phyloP scores from a whole-genome alignment of 2,888 invertebrate species.

The Mesoligia furuncula region DNA sequence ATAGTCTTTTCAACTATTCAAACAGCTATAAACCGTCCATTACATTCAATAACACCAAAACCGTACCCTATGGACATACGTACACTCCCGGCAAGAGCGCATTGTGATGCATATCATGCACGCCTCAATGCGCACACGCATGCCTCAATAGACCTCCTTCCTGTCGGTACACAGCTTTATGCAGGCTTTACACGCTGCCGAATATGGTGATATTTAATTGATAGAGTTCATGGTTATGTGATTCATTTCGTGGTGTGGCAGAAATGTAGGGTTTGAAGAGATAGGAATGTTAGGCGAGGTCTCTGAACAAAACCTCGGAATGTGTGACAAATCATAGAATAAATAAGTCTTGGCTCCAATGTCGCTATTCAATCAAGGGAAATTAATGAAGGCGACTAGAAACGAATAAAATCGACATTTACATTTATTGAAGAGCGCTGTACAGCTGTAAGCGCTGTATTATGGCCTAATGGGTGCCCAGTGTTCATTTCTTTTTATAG shows the following conservation, averaged over 20 bases:
- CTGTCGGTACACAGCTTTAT: conserved; percentile 55
- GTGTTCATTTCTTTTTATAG: not conserved
- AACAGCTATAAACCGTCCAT: not conserved
- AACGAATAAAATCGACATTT: not conserved
- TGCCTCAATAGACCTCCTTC: conserved; percentile 50
- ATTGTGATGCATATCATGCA: conserved; percentile 61
- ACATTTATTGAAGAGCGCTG: not conserved
- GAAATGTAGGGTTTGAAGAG: not conserved
- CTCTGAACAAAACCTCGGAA: not conserved
- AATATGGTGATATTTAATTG: conserved; percentile 53
- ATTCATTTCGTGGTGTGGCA: not conserved
- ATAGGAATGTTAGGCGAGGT: not conserved
- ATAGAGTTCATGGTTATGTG: conserved; percentile 10
- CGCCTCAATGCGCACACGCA: conserved; percentile 53
- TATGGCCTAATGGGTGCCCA: not conserved
- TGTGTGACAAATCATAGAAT: not conserved
- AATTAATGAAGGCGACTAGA: not conserved
- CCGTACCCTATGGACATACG: conserved; percentile 20
- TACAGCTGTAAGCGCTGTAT: not conserved
- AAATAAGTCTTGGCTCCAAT: not conserved
- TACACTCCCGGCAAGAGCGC: conserved; percentile 28
- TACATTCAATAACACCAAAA: conserved; percentile 29
- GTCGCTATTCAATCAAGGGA: too few species aligned
- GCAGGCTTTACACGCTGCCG: conserved; percentile 38
- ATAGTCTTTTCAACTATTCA: not conserved